phyloP scores from a whole-genome alignment of 2,797 vertebrate species.

The Xiphorhynchus erythropygius region DNA sequence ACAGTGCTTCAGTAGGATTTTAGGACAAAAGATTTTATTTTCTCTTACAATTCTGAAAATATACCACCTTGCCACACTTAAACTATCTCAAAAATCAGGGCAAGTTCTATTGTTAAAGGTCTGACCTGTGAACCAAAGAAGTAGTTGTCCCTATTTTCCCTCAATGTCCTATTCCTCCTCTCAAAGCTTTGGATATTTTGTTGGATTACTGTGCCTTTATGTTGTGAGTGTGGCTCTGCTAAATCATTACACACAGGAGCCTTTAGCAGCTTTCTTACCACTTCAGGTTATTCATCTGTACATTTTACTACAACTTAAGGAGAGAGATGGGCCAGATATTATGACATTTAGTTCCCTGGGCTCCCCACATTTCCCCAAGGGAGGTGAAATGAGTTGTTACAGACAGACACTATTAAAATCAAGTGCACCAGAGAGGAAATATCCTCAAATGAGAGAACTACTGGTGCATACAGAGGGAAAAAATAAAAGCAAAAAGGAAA shows the following conservation, averaged over 20 bases:
- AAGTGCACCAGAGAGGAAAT: constrained; percentile 60
- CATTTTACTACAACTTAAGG: constrained; percentile 37
- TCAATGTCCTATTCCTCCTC: not conserved
- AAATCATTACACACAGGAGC: constrained; percentile 20
- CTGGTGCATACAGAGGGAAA: constrained; percentile 5
- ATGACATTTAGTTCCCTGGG: constrained; percentile 55
- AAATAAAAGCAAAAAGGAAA: not conserved
- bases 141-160: not conserved
- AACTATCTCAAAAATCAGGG: not conserved
- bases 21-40: not conserved
- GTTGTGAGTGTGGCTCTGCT: not conserved
- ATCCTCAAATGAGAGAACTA: constrained; percentile 43
- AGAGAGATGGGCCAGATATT: constrained; percentile 38
- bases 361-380: constrained; percentile 48
- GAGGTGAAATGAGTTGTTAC: constrained; percentile 55
- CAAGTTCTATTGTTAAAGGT: not conserved
- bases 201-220: constrained; percentile 3
- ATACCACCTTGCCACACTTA: not conserved
- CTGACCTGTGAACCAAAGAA: not conserved
- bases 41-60: not conserved
- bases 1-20: not conserved
- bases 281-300: constrained; percentile 46
- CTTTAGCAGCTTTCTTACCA: constrained; percentile 46
- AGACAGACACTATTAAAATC: constrained; percentile 65
- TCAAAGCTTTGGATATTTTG: not conserved